A percentile compares a stretch with the other conserved stretches of the same genome.
Conservation (phyloP, 2,797 vertebrate genomes). For the Scolopax rusticola region DNA sequence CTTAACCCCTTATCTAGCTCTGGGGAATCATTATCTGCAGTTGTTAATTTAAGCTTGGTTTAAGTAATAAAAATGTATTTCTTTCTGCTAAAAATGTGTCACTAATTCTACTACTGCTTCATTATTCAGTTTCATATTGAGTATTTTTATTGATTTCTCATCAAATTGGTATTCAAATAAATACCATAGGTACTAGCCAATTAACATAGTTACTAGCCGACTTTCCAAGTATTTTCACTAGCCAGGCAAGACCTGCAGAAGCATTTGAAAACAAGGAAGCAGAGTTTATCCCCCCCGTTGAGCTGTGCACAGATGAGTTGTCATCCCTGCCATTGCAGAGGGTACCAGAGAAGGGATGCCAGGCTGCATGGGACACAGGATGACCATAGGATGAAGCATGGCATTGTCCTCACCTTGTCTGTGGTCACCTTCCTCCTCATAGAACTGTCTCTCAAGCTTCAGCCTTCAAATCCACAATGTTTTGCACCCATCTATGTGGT, state of each 20-base stretch:
- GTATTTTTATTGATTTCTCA: background rate
- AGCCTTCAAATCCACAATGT: background rate
- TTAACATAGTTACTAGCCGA: background rate
- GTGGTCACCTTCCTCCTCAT: background rate
- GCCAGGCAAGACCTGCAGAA: background rate
- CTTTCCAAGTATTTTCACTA: background rate
- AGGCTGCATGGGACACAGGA: background rate
- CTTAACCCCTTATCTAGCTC: slow-evolving; percentile 63
- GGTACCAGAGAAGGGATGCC: background rate
- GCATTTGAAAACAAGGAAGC: background rate
- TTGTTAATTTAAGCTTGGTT: slow-evolving; percentile 58
- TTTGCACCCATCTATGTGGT: background rate
- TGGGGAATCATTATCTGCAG: slow-evolving; percentile 57
- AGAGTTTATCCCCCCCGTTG: background rate
- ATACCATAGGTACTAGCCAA: background rate
- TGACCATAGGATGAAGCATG: fast-evolving
- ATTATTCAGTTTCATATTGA: background rate
- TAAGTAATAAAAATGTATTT: slow-evolving; percentile 30
- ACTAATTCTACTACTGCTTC: background rate
- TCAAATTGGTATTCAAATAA: background rate
- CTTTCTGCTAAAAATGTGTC: background rate
- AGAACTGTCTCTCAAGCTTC: background rate
- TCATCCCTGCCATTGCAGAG: background rate
- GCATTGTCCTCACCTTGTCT: background rate
- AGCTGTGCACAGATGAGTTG: background rate